Percentiles rank a stretch among this genome's conserved stretches.
Evolutionary conservation across 2,888 invertebrate species (phyloP).

Genomic region (Cantharis nigra): DNA sequence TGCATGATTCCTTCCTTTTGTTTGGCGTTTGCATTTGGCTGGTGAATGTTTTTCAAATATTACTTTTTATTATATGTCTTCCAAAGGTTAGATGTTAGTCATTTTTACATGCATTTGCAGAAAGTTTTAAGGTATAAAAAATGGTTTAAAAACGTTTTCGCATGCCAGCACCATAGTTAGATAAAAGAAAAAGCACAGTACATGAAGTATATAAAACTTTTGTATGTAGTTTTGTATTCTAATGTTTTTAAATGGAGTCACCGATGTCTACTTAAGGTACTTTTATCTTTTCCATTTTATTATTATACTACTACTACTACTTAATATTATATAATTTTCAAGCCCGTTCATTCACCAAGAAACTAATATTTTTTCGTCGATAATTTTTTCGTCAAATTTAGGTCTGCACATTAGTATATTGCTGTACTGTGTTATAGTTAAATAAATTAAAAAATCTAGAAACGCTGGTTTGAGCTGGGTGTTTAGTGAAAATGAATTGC

Average conservation of each 20-base stretch:
- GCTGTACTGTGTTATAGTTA: constrained; percentile 48
- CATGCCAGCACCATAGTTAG: constrained; percentile 57
- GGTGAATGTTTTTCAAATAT: constrained; percentile 50
- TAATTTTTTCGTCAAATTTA: constrained; percentile 14
- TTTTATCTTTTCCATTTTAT: constrained; percentile 38
- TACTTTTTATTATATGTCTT: constrained; percentile 36
- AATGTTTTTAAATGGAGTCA: constrained; percentile 42
- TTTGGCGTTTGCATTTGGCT: constrained; percentile 57
- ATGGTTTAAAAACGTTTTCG: constrained; percentile 37
- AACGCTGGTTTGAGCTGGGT: constrained; percentile 60
- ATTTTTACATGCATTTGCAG: constrained; percentile 29
- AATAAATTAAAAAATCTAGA: constrained; percentile 35
- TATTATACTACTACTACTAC: constrained; percentile 3
- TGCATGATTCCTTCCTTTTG: constrained; percentile 52
- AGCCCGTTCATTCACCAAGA: not conserved
- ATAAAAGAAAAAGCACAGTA: constrained; percentile 51
- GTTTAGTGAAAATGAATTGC: constrained; percentile 44
- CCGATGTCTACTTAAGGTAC: constrained; percentile 47
- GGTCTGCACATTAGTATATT: constrained; percentile 30
- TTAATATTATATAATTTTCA: constrained; percentile 18
- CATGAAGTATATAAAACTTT: constrained; percentile 36
- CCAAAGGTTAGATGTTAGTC: constrained; percentile 28
- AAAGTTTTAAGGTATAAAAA: constrained; percentile 30
- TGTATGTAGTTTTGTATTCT: constrained; percentile 43
- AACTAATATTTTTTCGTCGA: not conserved